These are phyloP conservation scores for Sarcophilus harrisii DNA, from an alignment of 2,797 vertebrate species.

Conservation along the genomic window DNA sequence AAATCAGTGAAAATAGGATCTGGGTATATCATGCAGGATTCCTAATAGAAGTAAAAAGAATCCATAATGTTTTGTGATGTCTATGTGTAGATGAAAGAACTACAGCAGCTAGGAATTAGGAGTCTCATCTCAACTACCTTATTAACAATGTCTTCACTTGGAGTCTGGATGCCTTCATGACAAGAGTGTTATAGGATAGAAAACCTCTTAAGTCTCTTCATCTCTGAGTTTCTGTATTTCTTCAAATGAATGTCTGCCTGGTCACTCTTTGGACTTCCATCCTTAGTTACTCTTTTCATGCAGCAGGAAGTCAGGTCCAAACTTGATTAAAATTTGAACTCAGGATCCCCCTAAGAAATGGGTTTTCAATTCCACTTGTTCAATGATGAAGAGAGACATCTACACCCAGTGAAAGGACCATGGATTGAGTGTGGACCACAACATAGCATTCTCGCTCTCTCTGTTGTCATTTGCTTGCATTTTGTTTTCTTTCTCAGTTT, in stretches of 20 bases:
- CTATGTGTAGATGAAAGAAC: not conserved
- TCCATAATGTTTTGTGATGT: not conserved
- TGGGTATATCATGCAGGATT: not conserved
- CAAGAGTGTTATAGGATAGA: not conserved
- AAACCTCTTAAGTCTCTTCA: not conserved
- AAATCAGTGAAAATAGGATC: not conserved
- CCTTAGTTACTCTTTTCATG: not conserved
- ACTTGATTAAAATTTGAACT: not conserved
- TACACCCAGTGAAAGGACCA: too few relatives aligned
- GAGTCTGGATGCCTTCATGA: not conserved
- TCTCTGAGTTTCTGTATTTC: not conserved
- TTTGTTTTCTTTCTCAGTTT: too few relatives aligned
- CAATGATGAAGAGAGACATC: too few relatives aligned
- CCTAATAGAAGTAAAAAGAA: not conserved
- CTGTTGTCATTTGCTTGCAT: too few relatives aligned
- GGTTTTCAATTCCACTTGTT: not conserved
- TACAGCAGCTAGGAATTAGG: not conserved
- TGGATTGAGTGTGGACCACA: too few relatives aligned
- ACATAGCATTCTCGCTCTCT: too few relatives aligned
- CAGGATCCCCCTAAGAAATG: not conserved
- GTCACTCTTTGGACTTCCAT: not conserved
- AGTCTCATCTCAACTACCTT: not conserved
- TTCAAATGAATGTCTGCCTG: not conserved
- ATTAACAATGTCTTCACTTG: not conserved
- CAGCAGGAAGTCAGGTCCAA: not conserved